Conservation (phyloP, 2,888 invertebrate genomes). For the Eupeodes luniger region DNA sequence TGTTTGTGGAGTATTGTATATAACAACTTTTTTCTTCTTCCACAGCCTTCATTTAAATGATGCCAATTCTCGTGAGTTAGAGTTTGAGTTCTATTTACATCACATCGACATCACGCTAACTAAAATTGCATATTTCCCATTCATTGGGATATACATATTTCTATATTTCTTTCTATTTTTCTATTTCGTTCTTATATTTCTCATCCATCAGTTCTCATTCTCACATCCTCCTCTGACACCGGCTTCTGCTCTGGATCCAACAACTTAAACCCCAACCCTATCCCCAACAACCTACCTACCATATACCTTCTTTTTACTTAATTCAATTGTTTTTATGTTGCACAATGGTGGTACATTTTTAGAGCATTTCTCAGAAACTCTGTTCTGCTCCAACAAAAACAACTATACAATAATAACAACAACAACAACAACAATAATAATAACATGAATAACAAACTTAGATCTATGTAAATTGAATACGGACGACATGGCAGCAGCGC, state of each 20-base stretch:
- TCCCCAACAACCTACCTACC: no score
- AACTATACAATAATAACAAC: not conserved
- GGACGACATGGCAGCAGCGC: not conserved
- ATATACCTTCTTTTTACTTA: not conserved
- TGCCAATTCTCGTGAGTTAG: conserved; percentile 12
- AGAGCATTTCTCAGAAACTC: conserved; percentile 1
- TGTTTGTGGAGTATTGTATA: not conserved
- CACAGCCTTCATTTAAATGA: not conserved
- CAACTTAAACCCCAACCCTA: no score
- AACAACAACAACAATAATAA: conserved; percentile 2
- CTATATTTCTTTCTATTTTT: not conserved
- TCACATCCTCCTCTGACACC: not conserved
- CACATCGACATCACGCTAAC: conserved; percentile 5
- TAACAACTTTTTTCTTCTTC: not conserved
- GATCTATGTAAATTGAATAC: conserved; percentile 15
- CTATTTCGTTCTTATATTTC: not conserved
- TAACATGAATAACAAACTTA: not conserved
- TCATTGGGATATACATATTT: conserved; percentile 12
- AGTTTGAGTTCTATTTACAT: conserved; percentile 26
- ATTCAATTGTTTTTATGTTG: conserved; percentile 37
- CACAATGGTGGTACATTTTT: not conserved
- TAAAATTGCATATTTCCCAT: conserved; percentile 22
- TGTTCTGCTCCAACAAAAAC: conserved; percentile 1
- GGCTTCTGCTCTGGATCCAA: not conserved
- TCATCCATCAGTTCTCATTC: not conserved